These are phyloP conservation scores for Tursiops truncatus DNA, from an alignment of 2,113 vertebrate genomes.

Conservation along the genomic window DNA sequence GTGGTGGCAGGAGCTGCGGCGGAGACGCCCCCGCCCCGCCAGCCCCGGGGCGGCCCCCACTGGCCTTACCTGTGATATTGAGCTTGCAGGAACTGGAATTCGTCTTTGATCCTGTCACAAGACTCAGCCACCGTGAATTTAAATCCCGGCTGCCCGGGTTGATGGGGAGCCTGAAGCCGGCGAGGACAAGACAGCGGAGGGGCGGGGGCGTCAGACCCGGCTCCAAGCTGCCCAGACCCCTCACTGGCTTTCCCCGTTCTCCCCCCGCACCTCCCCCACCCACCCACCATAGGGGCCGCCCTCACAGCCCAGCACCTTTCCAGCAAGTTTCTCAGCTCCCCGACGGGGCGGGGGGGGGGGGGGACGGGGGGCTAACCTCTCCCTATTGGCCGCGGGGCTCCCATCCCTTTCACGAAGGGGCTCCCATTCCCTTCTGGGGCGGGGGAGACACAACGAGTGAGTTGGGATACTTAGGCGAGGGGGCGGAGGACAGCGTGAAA, in stretches of 20 bases:
- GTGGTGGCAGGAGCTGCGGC: neutral
- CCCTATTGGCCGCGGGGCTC: neutral
- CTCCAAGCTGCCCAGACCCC: neutral
- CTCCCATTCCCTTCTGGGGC: neutral
- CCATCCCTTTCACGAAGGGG: neutral
- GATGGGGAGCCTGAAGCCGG: slow-evolving; percentile 91
- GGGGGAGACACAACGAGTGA: neutral
- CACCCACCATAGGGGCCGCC: neutral
- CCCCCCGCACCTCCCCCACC: neutral
- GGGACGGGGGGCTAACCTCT: neutral
- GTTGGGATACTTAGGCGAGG: neutral
- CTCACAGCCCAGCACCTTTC: neutral
- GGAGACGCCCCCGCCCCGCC: neutral
- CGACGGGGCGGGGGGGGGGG: neutral
- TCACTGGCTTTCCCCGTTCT: neutral
- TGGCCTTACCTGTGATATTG: slow-evolving; percentile 94
- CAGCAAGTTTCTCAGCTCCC: slow-evolving; percentile 46
- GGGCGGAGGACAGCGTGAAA: neutral
- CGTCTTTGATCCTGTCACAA: slow-evolving; percentile 96
- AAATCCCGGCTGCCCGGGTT: slow-evolving; percentile 95
- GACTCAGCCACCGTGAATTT: slow-evolving; percentile 97
- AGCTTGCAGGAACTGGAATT: slow-evolving; percentile 96
- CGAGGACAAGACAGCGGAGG: neutral
- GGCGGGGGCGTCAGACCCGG: slow-evolving; percentile 66
- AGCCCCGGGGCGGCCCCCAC: neutral